A percentile compares a stretch with the other conserved stretches of the same genome.
Evolutionary conservation across 2,113 vertebrate species (phyloP).

Genomic region (Entosphenus tridentatus): DNA sequence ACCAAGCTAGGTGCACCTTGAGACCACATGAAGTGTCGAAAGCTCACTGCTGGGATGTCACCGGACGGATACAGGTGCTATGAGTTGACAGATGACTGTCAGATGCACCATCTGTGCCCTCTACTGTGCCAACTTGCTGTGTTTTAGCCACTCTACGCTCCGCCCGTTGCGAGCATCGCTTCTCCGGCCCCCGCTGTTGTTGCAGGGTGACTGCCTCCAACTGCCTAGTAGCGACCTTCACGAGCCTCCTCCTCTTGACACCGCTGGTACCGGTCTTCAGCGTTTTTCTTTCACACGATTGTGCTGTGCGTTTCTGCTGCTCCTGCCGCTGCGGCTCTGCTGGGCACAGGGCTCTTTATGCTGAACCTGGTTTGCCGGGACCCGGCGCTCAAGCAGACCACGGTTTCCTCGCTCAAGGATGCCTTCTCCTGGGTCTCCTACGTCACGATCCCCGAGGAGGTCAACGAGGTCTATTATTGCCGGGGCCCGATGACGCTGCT

Average conservation of each 20-base stretch:
- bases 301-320: not conserved
- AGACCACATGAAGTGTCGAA: no score
- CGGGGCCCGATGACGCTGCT: conserved; percentile 10
- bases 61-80: no score
- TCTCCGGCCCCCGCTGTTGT: not conserved
- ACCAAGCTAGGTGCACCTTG: no score
- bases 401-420: conserved; percentile 29
- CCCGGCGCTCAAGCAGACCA: conserved; percentile 27
- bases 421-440: conserved; percentile 43
- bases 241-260: not conserved
- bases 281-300: not conserved
- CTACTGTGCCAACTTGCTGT: no score
- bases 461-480: conserved; percentile 61
- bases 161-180: not conserved
- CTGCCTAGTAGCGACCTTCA: not conserved
- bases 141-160: no score
- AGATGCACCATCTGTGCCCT: no score
- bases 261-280: not conserved
- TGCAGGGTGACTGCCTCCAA: accelerated
- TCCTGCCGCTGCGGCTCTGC: not conserved
- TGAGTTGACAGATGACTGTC: no score
- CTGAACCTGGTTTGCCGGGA: conserved; percentile 82
- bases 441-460: conserved; percentile 44
- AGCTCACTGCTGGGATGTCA: no score
- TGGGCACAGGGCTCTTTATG: conserved; percentile 47